Percentiles rank a stretch among this genome's conserved stretches.
These are phyloP conservation scores for Phenganax marumi DNA, from an alignment of 92 coral and sea anemone species.

Conservation along the genomic window DNA sequence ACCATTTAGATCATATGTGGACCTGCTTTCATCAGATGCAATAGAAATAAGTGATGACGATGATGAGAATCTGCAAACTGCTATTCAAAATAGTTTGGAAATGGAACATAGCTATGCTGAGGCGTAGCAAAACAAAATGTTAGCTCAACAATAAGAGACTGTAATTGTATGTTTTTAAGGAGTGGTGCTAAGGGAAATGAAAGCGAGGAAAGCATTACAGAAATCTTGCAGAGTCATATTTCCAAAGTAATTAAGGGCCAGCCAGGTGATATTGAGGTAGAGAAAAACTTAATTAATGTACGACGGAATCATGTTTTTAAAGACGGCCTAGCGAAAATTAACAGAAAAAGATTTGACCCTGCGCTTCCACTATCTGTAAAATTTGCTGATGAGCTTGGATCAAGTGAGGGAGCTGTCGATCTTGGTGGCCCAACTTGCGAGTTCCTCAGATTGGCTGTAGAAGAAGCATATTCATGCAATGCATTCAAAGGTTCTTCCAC, in stretches of 20 bases:
- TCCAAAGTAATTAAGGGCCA: constrained; percentile 1
- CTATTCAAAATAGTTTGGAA: constrained; percentile 13
- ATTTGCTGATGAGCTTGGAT: constrained; percentile 18
- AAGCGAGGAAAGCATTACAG: background rate
- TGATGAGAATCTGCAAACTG: constrained; percentile 18
- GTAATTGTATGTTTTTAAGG: background rate
- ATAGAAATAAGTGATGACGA: constrained; percentile 37
- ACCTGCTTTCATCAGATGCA: too few relatives aligned
- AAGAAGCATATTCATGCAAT: background rate
- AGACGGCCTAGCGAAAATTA: constrained; percentile 23
- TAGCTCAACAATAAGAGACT: background rate
- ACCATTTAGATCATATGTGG: too few relatives aligned
- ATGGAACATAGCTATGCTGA: too few relatives aligned
- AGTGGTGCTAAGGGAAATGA: background rate
- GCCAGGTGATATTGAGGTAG: background rate
- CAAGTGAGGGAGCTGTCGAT: constrained; percentile 43
- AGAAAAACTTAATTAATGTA: constrained; percentile 25
- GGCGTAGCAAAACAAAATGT: background rate
- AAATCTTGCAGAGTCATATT: constrained; percentile 8
- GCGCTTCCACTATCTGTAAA: constrained; percentile 38
- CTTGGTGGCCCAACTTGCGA: constrained; percentile 42
- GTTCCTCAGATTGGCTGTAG: constrained; percentile 36
- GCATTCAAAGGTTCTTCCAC: background rate
- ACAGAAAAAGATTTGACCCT: background rate
- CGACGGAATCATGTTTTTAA: constrained; percentile 23